A percentile compares a stretch with the other conserved stretches of the same genome.
Conservation (phyloP, 2,888 invertebrate species). For the Dicyrtomina minuta region DNA sequence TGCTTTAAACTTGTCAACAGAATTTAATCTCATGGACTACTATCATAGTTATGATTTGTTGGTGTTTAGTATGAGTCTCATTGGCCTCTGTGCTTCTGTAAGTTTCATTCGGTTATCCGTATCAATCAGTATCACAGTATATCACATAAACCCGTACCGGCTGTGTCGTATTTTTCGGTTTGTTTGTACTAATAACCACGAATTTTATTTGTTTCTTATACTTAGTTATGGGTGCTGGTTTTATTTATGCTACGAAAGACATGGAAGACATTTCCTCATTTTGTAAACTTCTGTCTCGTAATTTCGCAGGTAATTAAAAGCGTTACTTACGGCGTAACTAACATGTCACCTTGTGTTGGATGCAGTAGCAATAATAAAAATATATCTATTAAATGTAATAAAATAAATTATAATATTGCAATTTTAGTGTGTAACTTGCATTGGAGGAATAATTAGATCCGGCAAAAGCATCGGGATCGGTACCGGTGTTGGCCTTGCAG, state of each 20-base stretch:
- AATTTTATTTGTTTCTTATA: slow-evolving; percentile 28
- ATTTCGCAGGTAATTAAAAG: slow-evolving; percentile 82
- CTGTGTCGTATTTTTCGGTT: too few species aligned
- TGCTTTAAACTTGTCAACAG: slow-evolving; percentile 67
- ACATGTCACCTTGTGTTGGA: too few species aligned
- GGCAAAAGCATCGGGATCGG: too few species aligned
- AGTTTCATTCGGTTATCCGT: too few species aligned
- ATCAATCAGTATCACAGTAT: too few species aligned
- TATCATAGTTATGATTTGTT: slow-evolving; percentile 74
- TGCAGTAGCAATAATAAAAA: slow-evolving; percentile 16
- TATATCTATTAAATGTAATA: not conserved
- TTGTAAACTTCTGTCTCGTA: slow-evolving; percentile 74
- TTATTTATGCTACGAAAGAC: slow-evolving; percentile 74
- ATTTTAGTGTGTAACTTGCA: slow-evolving; percentile 65
- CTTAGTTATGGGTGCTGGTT: slow-evolving; percentile 68
- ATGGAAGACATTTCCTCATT: slow-evolving; percentile 76
- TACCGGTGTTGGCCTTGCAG: too few species aligned
- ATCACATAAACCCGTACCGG: too few species aligned
- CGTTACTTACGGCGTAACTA: too few species aligned
- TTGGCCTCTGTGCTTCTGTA: slow-evolving; percentile 72
- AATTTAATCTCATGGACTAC: slow-evolving; percentile 70
- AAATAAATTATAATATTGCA: not conserved
- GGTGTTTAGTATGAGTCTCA: slow-evolving; percentile 79
- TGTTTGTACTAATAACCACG: too few species aligned
- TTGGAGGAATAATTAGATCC: slow-evolving; percentile 76